Evolutionary conservation across 2,888 invertebrate genomes (phyloP).

Genomic region (Pachydiplax longipennis): DNA sequence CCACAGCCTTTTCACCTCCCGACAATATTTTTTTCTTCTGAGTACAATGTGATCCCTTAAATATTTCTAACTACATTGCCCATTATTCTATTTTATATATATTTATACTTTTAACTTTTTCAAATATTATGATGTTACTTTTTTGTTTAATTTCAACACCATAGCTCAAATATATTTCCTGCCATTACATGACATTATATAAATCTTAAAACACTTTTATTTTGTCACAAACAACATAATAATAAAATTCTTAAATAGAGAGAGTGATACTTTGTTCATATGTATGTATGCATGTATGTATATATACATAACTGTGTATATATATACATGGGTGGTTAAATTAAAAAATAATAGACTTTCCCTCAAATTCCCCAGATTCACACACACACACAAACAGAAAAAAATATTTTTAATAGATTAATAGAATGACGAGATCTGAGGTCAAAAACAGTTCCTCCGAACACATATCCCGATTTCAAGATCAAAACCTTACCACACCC

Average conservation of each 20-base stretch:
- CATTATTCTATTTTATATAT: constrained; percentile 45
- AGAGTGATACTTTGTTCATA: constrained; percentile 45
- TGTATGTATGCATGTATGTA: constrained; percentile 44
- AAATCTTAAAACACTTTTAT: constrained; percentile 45
- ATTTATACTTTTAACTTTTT: constrained; percentile 45
- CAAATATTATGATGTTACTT: constrained; percentile 44
- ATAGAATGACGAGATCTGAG: constrained; percentile 45
- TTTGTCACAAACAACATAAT: constrained; percentile 45
- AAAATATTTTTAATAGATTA: constrained; percentile 37
- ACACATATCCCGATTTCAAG: constrained; percentile 31
- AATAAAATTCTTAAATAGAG: constrained; percentile 45
- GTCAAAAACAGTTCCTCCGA: constrained; percentile 42
- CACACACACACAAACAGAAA: constrained; percentile 43
- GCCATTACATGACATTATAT: constrained; percentile 45
- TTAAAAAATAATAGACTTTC: constrained; percentile 43
- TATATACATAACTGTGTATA: constrained; percentile 44
- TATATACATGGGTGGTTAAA: constrained; percentile 37
- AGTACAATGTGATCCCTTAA: constrained; percentile 45
- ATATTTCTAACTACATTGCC: constrained; percentile 44
- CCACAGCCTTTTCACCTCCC: constrained; percentile 43
- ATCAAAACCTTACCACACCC: constrained; percentile 31
- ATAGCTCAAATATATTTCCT: constrained; percentile 44
- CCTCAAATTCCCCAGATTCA: constrained; percentile 28
- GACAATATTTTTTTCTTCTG: constrained; percentile 44
- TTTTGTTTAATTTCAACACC: constrained; percentile 44